These are phyloP conservation scores for Orycteropus afer DNA, from an alignment of 2,113 vertebrate genomes.

Conservation along the genomic window DNA sequence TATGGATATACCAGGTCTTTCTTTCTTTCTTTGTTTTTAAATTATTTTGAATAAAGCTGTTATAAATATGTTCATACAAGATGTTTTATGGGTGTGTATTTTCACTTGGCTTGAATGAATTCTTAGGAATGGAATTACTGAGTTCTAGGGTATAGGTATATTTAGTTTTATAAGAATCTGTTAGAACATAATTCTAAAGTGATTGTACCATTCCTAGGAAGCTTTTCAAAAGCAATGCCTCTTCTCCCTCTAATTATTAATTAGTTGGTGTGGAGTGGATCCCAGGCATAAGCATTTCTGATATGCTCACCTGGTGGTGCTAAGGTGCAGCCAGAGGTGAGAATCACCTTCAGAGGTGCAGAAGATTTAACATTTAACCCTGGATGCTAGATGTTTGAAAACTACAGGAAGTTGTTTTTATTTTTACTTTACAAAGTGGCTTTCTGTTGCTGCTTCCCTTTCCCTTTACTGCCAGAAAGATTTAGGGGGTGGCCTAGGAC, in stretches of 20 bases:
- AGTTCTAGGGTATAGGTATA: not conserved
- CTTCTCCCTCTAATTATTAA: not conserved
- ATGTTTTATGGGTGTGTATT: slow-evolving; percentile 9
- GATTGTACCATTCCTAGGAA: not conserved
- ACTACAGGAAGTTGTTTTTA: not conserved
- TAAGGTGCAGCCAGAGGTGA: not conserved
- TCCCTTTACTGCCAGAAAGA: not conserved
- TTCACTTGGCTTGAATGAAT: slow-evolving; percentile 43
- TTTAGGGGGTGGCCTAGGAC: not conserved
- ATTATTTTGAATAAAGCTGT: not conserved
- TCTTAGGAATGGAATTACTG: slow-evolving; percentile 38
- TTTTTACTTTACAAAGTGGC: not conserved
- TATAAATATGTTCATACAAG: not conserved
- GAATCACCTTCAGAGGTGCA: too few species aligned
- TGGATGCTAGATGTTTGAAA: not conserved
- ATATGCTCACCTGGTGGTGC: not conserved
- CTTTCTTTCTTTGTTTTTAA: too few species aligned
- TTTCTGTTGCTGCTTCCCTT: slow-evolving; percentile 21
- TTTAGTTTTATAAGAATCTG: slow-evolving; percentile 50
- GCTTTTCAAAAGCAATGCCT: not conserved
- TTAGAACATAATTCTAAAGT: not conserved
- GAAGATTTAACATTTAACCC: not conserved
- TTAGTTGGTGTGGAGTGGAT: not conserved
- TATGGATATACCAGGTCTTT: not conserved
- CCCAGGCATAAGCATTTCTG: not conserved